Percentiles rank a stretch among this genome's conserved stretches.
Evolutionary conservation across 2,113 vertebrate species (phyloP).

Genomic region (Otocyon megalotis): DNA sequence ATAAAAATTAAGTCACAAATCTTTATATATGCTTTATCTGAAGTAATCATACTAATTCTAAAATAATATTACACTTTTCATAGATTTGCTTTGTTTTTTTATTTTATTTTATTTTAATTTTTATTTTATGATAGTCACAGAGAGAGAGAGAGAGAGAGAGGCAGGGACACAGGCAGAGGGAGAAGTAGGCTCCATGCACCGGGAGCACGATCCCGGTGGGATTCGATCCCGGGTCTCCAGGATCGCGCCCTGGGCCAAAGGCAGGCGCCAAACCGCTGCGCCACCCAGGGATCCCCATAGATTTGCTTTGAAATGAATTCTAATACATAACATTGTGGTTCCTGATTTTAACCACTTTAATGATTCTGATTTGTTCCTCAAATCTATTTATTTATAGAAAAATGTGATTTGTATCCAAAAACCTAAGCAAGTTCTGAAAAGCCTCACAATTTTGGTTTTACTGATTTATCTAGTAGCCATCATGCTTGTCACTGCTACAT

Average conservation of each 20-base stretch:
- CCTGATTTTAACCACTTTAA: slow-evolving; percentile 40
- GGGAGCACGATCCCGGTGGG: too few species aligned
- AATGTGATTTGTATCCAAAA: neutral
- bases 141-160: too few species aligned
- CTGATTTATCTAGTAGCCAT: slow-evolving; percentile 56
- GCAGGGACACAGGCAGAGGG: too few species aligned
- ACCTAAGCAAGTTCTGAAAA: slow-evolving; percentile 11
- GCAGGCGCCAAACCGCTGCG: too few species aligned
- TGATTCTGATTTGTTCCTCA: slow-evolving; percentile 45
- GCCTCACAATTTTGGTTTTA: neutral
- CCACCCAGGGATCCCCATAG: neutral
- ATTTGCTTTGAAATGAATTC: slow-evolving; percentile 11
- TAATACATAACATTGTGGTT: slow-evolving; percentile 35
- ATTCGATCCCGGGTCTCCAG: too few species aligned
- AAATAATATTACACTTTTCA: slow-evolving; percentile 37
- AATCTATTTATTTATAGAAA: slow-evolving; percentile 45
- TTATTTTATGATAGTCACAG: too few species aligned
- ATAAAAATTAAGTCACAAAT: slow-evolving; percentile 23
- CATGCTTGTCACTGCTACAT: slow-evolving; percentile 74
- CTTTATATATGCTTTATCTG: slow-evolving; percentile 57
- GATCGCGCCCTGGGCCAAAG: too few species aligned
- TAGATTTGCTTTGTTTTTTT: neutral
- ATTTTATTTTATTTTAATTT: too few species aligned
- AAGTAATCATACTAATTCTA: slow-evolving; percentile 48
- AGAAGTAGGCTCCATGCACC: too few species aligned